Conservation (phyloP, 1,140 invertebrate species). For the Drosophila leontia region DNA sequence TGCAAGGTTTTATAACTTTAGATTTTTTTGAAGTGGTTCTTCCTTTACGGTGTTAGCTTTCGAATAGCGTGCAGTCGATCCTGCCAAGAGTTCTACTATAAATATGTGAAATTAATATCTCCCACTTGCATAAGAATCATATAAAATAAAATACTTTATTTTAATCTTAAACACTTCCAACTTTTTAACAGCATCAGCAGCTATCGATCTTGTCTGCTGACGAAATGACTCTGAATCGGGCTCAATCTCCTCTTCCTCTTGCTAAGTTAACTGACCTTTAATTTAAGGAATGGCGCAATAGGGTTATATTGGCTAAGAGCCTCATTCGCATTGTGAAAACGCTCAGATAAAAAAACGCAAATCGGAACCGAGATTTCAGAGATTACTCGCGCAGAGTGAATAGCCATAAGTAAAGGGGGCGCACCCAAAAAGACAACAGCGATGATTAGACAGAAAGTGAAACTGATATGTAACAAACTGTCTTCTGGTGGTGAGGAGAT, state of each 20-base stretch:
- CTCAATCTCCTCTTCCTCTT: neutral
- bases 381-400: conserved; percentile 6
- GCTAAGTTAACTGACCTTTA: conserved; percentile 3
- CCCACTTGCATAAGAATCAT: too few relatives aligned
- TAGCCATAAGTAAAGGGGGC: neutral
- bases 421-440: neutral
- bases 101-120: too few relatives aligned
- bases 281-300: neutral
- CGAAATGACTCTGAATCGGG: neutral
- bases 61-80: too few relatives aligned
- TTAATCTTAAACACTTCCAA: neutral
- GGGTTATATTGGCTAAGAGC: neutral
- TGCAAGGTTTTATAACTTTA: neutral
- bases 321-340: neutral
- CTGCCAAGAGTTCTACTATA: too few relatives aligned
- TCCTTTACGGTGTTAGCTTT: too few relatives aligned
- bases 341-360: neutral
- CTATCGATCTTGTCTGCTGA: too few relatives aligned
- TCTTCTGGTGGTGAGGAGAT: conserved; percentile 3
- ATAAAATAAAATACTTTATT: neutral
- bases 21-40: neutral
- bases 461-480: conserved; percentile 21
- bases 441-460: conserved; percentile 19
- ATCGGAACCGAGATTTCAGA: neutral
- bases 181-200: too few relatives aligned